Evolutionary conservation across 1,140 invertebrate species (phyloP).

Genomic region (Drosophila kurseongensis): DNA sequence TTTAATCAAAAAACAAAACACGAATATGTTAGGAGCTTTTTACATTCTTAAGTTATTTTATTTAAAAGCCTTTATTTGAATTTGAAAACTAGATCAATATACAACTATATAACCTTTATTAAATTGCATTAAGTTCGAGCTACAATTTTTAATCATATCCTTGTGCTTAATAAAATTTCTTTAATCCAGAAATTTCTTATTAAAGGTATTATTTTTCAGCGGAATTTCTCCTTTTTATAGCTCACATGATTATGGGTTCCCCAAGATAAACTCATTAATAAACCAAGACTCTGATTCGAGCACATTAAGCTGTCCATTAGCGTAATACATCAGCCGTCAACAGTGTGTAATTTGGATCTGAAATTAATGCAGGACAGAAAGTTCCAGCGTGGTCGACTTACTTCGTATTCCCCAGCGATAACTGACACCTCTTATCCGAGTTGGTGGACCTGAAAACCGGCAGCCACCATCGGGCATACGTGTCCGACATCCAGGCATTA

Average conservation of each 20-base stretch:
- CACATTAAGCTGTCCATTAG: conserved; percentile 56
- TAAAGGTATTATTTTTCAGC: conserved; percentile 2
- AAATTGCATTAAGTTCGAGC: no score
- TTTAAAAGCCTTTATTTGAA: no score
- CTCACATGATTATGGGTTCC: conserved; percentile 28
- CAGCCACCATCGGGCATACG: conserved; percentile 42
- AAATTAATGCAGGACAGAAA: conserved; percentile 47
- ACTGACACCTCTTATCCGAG: conserved; percentile 67
- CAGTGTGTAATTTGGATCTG: conserved; percentile 45
- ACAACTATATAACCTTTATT: no score
- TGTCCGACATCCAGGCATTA: conserved; percentile 68
- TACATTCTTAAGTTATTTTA: no score
- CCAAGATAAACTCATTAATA: conserved; percentile 37
- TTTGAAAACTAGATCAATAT: no score
- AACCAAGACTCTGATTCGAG: conserved; percentile 31
- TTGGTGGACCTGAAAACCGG: conserved; percentile 13
- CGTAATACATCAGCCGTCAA: conserved; percentile 54
- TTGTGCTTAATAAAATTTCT: no score
- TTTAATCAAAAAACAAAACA: background rate
- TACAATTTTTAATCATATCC: no score
- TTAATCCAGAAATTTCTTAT: background rate
- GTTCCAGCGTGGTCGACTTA: conserved; percentile 32
- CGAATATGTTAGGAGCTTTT: no score
- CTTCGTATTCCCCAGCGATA: conserved; percentile 59
- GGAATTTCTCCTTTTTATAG: conserved; percentile 19